Evolutionary conservation across 2,113 vertebrate species (phyloP).

Genomic region (Tenebrosternarchus preto): DNA sequence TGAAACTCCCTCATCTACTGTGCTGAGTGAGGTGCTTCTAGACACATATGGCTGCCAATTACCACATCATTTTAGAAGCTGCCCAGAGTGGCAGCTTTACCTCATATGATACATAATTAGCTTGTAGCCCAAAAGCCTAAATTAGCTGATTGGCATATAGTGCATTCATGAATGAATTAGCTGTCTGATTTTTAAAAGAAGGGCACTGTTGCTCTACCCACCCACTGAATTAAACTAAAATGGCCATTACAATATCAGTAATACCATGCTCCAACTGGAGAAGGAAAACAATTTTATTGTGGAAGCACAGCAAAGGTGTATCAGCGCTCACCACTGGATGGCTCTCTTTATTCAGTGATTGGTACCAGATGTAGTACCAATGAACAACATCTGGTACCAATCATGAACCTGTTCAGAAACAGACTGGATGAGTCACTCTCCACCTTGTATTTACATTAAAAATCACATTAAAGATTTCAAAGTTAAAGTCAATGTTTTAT

Average conservation of each 20-base stretch:
- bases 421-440: background rate
- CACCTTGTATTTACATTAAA: background rate
- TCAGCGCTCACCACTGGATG: background rate
- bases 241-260: background rate
- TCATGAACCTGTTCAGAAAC: background rate
- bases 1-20: background rate
- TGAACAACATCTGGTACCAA: too few relatives aligned
- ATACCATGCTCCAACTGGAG: too few relatives aligned
- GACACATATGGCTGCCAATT: background rate
- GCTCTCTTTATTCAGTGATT: background rate
- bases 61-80: background rate
- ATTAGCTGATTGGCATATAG: too few relatives aligned
- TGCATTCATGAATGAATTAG: too few relatives aligned
- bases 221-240: background rate
- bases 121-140: too few relatives aligned
- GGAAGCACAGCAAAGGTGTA: background rate
- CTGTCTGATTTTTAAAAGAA: too few relatives aligned
- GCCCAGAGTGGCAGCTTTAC: background rate
- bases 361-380: background rate
- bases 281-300: background rate
- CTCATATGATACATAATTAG: background rate
- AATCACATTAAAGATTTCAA: background rate
- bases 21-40: background rate
- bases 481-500: slow-evolving; percentile 2
- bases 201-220: too few relatives aligned